Evolutionary conservation across 2,888 invertebrate genomes (phyloP).

Genomic region (Eilema griseolum): DNA sequence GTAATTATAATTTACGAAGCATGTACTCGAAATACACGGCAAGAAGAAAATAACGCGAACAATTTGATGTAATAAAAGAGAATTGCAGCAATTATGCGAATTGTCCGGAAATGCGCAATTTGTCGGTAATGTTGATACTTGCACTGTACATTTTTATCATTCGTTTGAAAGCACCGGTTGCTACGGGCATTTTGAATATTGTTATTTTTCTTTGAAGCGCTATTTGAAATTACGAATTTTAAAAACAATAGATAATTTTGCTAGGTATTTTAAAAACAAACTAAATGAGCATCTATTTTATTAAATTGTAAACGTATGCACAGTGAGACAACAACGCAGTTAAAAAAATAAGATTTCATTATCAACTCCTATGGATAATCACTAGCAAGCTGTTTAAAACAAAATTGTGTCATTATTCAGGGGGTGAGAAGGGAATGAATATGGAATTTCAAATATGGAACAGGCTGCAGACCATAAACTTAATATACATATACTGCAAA

Average conservation of each 20-base stretch:
- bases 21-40: conserved; percentile 29
- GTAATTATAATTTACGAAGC: conserved; percentile 28
- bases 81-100: conserved; percentile 62
- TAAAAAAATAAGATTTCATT: too few species aligned
- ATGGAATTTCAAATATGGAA: too few species aligned
- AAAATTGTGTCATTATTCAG: too few species aligned
- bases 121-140: conserved; percentile 50
- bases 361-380: too few species aligned
- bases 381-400: too few species aligned
- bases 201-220: neutral
- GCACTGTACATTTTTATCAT: conserved; percentile 28
- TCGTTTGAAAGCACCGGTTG: conserved; percentile 16
- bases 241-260: neutral
- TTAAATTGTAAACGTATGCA: too few species aligned
- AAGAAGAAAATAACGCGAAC: conserved; percentile 43
- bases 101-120: conserved; percentile 59
- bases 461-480: too few species aligned
- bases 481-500: too few species aligned
- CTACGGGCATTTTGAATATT: conserved; percentile 5
- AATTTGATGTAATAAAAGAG: conserved; percentile 59
- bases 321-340: too few species aligned
- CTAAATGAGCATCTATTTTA: too few species aligned
- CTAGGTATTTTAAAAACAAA: too few species aligned
- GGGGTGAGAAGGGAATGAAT: too few species aligned
- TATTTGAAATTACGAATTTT: conserved; percentile 65